A percentile compares a stretch with the other conserved stretches of the same genome.
Conservation (phyloP, 2,888 invertebrate species). For the Idaea biselata region DNA sequence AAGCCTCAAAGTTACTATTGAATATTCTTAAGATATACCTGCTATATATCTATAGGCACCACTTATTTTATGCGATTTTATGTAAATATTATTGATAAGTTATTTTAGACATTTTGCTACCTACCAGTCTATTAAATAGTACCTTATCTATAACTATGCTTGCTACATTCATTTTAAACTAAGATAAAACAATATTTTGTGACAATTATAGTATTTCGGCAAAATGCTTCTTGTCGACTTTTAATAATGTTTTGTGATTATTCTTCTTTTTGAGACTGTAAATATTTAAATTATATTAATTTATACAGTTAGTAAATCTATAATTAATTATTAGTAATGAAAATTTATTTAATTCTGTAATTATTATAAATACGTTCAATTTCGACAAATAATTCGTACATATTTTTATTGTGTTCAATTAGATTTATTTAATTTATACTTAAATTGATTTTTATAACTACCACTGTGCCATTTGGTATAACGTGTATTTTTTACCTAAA, state of each 20-base stretch:
- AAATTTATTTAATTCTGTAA: background rate
- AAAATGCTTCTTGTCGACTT: background rate
- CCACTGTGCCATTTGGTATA: conserved; percentile 25
- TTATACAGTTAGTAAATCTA: background rate
- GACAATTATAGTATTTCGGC: background rate
- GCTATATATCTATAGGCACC: conserved; percentile 3
- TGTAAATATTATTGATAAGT: conserved; percentile 1
- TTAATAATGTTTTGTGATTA: background rate
- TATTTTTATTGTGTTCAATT: conserved; percentile 8
- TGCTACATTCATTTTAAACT: background rate
- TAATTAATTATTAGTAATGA: background rate
- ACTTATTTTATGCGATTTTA: conserved; percentile 4
- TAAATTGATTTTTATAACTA: conserved; percentile 9
- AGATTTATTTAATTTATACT: conserved; percentile 11
- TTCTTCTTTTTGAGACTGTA: conserved; percentile 46
- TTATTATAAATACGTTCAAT: background rate
- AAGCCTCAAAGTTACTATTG: conserved; percentile 49
- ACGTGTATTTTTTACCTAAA: conserved; percentile 15
- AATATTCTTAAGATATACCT: conserved; percentile 28
- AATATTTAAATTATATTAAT: conserved; percentile 27
- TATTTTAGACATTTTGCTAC: background rate
- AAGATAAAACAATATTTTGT: background rate
- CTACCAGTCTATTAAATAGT: background rate
- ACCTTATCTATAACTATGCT: background rate
- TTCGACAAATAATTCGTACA: conserved; percentile 5